Base-by-base conservation (phyloP, 2,113 vertebrate genomes). In the Chaenocephalus aceratus region DNA sequence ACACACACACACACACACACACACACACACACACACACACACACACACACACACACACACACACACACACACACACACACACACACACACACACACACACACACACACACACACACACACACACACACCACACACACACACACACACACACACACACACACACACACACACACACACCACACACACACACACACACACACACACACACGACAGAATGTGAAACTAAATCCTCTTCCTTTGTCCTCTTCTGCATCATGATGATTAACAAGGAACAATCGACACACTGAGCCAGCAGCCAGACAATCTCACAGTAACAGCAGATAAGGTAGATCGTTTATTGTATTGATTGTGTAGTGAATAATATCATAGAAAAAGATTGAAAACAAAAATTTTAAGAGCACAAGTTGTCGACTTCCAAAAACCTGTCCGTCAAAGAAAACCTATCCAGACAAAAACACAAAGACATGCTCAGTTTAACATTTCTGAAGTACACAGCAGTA, bases 121-220 rank as follows among this genome's bases (percentile, higher is more conserved):
- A 68, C 46, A 74, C n/a, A 58, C 34, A 71, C 41, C 49, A 51
- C 49, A 51, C 49, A 51, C 49, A 51, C 49, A 51, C 46, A 60
- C 13, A 76, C 56, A 74, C 34, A 72, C 46, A 73, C 12, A 71
- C 36, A 74, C 48, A 57, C 15, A 77, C 57, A 75, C 26, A 73
- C 21, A 75, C 10, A 68, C 46, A 74, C n/a, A 58, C 30, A 71
- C 41, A 74, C 54, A 77, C 58, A 71, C 13, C 56, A 74, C 34
- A 72, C 46, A 73, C 12, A 71, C 36, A 74, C 48, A 57, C 15
- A 77, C 57, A 75, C 26, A 73, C 21, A 75, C 10, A 68, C 46
- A 74, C n/a, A 58, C 34, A 71, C 44, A 74, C 21, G 21, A 21
- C 21, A 21, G 21, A 67, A 23, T 62, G 61, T n/a, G 41, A 41